Evolutionary conservation across 2,888 invertebrate species (phyloP).

Genomic region (Nemotelus nigrinus): DNA sequence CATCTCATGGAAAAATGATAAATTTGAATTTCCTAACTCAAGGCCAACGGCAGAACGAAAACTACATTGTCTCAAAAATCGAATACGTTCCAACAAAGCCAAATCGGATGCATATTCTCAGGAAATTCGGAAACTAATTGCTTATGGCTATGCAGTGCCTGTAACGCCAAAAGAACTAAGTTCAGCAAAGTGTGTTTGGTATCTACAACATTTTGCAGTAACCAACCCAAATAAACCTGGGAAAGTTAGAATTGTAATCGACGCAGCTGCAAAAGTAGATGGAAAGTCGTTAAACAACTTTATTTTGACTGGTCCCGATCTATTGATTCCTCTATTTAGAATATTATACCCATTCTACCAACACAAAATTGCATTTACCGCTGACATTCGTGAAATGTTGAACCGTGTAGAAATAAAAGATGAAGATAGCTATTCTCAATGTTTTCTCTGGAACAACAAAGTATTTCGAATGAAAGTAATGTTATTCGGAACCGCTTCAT

Average conservation of each 20-base stretch:
- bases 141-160: background rate
- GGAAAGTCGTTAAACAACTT: background rate
- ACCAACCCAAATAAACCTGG: background rate
- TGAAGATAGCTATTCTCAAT: background rate
- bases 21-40: background rate
- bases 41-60: background rate
- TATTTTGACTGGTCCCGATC: slow-evolving; percentile 3
- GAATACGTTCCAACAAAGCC: background rate
- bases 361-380: background rate
- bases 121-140: background rate
- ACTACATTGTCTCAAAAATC: slow-evolving; percentile 2
- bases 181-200: slow-evolving; percentile 8
- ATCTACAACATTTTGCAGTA: slow-evolving; percentile 15
- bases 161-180: background rate
- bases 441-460: background rate
- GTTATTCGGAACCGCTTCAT: slow-evolving; percentile 10
- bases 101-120: background rate
- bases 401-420: slow-evolving; percentile 1
- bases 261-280: background rate
- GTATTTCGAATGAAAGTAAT: slow-evolving; percentile 8
- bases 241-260: background rate
- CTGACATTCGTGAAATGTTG: background rate
- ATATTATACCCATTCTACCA: background rate
- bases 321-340: background rate
- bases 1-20: slow-evolving; percentile 4